Conservation (phyloP, 53 echinoderm and acorn worm genomes). For the Henricia sp. region DNA sequence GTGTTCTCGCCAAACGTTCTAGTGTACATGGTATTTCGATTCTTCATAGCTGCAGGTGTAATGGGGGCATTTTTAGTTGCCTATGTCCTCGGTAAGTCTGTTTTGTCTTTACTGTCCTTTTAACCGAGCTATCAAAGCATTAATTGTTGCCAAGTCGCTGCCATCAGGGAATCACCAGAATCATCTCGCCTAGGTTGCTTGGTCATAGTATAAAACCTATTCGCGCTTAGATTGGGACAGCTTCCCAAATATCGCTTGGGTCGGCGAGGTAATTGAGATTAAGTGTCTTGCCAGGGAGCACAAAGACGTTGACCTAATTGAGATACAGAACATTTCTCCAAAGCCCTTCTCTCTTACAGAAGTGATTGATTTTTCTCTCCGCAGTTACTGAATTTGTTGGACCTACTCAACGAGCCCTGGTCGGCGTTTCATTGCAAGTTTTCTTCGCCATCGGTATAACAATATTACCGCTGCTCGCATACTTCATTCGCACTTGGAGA, state of each 20-base stretch:
- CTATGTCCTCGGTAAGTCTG: slow-evolving; percentile 34
- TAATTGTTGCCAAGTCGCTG: neutral
- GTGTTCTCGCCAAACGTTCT: slow-evolving; percentile 47
- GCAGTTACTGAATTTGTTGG: slow-evolving; percentile 82
- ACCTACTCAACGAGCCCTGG: slow-evolving; percentile 69
- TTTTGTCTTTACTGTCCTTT: no score
- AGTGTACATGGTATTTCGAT: slow-evolving; percentile 41
- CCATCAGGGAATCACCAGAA: no score
- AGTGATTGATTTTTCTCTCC: neutral
- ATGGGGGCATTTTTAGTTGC: slow-evolving; percentile 29
- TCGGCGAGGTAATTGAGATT: no score
- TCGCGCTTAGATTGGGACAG: no score
- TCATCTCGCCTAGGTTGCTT: no score
- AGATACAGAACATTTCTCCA: neutral
- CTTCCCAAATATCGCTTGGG: no score
- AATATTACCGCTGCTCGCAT: slow-evolving; percentile 73
- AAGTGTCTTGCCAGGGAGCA: no score
- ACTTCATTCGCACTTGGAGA: slow-evolving; percentile 77
- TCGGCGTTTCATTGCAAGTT: slow-evolving; percentile 66
- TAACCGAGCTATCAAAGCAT: no score
- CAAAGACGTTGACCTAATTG: no score
- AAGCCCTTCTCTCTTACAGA: neutral
- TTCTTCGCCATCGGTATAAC: slow-evolving; percentile 81
- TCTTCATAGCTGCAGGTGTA: slow-evolving; percentile 20
- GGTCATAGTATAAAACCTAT: no score